Evolutionary conservation across 2,888 invertebrate genomes (phyloP).

Genomic region (Danaus chrysippus): DNA sequence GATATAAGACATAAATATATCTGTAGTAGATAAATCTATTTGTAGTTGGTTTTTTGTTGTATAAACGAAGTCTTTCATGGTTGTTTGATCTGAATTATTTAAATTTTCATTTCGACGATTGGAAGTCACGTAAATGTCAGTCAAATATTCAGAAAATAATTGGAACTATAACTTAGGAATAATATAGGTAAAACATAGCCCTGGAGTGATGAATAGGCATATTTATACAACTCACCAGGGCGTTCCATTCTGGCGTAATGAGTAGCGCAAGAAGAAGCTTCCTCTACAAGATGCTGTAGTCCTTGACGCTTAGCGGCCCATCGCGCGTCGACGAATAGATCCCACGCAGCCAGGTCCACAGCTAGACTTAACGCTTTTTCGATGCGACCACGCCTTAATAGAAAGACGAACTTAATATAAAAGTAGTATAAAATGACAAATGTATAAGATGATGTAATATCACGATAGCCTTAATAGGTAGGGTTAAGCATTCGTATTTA

Average conservation of each 20-base stretch:
- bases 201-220: not conserved
- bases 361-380: conserved; percentile 92
- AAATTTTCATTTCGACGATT: no score
- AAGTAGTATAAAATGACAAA: not conserved
- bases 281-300: conserved; percentile 81
- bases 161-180: no score
- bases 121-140: no score
- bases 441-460: conserved; percentile 2
- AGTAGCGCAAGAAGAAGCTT: conserved; percentile 84
- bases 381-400: conserved; percentile 81
- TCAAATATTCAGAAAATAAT: no score
- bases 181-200: not conserved
- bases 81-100: no score
- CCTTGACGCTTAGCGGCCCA: conserved; percentile 83
- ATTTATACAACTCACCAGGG: conserved; percentile 15
- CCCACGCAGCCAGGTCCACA: conserved; percentile 91
- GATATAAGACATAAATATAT: no score
- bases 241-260: conserved; percentile 35
- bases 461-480: no score
- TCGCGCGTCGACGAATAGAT: conserved; percentile 91
- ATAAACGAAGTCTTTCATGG: no score
- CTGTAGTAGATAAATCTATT: no score
- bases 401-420: no score
- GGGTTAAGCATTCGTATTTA: no score
- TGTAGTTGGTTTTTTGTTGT: no score